Conservation (phyloP, 2,797 vertebrate genomes). For the Craterocephalus amniculus region DNA sequence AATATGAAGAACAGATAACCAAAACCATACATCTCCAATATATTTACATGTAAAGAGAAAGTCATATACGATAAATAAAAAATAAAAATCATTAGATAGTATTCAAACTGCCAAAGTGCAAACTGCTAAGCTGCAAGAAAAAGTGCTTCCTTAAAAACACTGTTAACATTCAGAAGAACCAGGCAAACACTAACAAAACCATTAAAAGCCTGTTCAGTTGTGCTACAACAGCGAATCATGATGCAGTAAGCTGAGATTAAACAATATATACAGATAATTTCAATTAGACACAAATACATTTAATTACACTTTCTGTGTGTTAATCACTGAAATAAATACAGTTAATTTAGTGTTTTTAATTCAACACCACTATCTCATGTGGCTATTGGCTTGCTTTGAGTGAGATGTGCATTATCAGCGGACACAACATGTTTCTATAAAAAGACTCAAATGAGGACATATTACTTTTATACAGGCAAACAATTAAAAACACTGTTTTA, state of each 20-base stretch:
- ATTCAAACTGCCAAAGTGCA: slow-evolving; percentile 40
- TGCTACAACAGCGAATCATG: slow-evolving; percentile 1
- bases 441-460: slow-evolving; percentile 12
- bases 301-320: slow-evolving; percentile 23
- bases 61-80: slow-evolving; percentile 4
- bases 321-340: slow-evolving; percentile 57
- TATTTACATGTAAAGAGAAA: slow-evolving; percentile 41
- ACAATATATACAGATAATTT: slow-evolving; percentile 42
- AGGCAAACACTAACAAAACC: slow-evolving; percentile 26
- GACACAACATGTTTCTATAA: slow-evolving; percentile 1
- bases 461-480: slow-evolving; percentile 4
- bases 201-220: slow-evolving; percentile 15
- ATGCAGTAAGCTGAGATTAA: slow-evolving; percentile 21
- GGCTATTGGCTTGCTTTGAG: slow-evolving; percentile 7
- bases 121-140: slow-evolving; percentile 41
- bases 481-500: slow-evolving; percentile 28
- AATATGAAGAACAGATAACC: not conserved
- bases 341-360: slow-evolving; percentile 52
- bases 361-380: slow-evolving; percentile 6
- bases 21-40: slow-evolving; percentile 5
- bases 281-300: slow-evolving; percentile 27
- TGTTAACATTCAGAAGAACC: slow-evolving; percentile 10
- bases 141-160: slow-evolving; percentile 30
- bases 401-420: slow-evolving; percentile 13
- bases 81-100: slow-evolving; percentile 13